A percentile compares a stretch with the other conserved stretches of the same genome.
These are phyloP conservation scores for Poecile atricapillus DNA, from an alignment of 2,113 vertebrate species.

Conservation along the genomic window DNA sequence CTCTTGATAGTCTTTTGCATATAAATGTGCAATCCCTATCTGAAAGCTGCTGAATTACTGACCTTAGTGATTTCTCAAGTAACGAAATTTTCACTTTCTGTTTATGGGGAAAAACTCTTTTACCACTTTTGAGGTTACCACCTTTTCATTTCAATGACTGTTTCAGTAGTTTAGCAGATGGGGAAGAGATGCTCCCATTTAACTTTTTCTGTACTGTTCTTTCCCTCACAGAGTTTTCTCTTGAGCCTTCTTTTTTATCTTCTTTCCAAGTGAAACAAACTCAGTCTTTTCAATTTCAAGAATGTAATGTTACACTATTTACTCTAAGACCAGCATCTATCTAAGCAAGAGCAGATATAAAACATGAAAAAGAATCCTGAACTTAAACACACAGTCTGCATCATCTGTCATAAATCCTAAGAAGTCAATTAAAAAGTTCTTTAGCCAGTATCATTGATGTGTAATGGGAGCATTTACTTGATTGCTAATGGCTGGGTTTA, in stretches of 20 bases:
- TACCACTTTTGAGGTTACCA: neutral
- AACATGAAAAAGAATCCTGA: neutral
- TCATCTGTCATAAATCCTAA: conserved; percentile 54
- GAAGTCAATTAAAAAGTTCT: conserved; percentile 74
- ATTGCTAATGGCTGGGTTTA: conserved; percentile 73
- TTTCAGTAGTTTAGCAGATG: neutral
- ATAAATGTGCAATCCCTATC: neutral
- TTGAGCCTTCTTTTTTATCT: neutral
- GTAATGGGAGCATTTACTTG: conserved; percentile 66
- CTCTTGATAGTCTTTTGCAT: neutral
- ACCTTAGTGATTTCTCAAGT: neutral
- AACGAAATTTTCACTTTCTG: neutral
- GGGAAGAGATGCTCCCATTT: neutral
- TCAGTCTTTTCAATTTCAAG: neutral
- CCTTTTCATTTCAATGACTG: neutral
- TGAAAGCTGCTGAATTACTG: neutral
- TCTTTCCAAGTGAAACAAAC: neutral
- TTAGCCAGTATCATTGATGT: conserved; percentile 59
- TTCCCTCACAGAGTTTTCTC: neutral
- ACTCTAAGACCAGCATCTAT: neutral
- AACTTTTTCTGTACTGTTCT: neutral
- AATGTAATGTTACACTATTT: neutral
- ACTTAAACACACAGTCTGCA: neutral
- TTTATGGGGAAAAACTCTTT: neutral
- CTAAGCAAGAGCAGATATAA: neutral